A percentile compares a stretch with the other conserved stretches of the same genome.
Conservation (phyloP, 1,140 invertebrate species). For the Colletes latitarsis region DNA sequence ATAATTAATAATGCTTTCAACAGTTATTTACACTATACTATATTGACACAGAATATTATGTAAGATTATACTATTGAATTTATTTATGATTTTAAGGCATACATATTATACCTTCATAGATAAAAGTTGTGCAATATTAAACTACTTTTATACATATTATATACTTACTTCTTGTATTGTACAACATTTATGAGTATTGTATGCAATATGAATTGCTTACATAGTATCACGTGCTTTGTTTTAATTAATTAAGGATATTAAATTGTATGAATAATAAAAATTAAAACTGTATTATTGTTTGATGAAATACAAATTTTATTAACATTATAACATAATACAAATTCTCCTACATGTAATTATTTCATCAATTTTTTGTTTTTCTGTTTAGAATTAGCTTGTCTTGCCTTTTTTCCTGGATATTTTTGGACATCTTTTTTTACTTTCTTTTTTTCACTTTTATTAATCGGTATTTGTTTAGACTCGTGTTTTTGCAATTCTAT, state of each 20-base stretch:
- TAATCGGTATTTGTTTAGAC: not conserved
- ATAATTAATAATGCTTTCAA: not conserved
- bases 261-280: not conserved
- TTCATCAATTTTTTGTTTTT: constrained; percentile 66
- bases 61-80: constrained; percentile 2
- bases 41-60: not conserved
- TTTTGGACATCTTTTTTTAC: constrained; percentile 59
- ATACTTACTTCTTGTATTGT: not conserved
- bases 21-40: not conserved
- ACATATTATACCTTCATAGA: not conserved
- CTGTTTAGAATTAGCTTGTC: constrained; percentile 64
- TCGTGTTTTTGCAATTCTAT: constrained; percentile 65
- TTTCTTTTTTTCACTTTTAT: constrained; percentile 73
- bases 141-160: not conserved
- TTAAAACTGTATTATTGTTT: constrained; percentile 20
- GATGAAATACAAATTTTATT: constrained; percentile 33
- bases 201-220: not conserved
- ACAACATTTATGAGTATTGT: constrained; percentile 10
- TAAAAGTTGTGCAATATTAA: constrained; percentile 25
- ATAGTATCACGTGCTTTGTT: not conserved
- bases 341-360: constrained; percentile 18
- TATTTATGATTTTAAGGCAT: not conserved
- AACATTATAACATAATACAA: constrained; percentile 12
- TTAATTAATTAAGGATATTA: constrained; percentile 1
- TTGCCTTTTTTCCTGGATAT: constrained; percentile 34